Conservation (phyloP, 2,113 vertebrate species). For the Alligator mississippiensis region DNA sequence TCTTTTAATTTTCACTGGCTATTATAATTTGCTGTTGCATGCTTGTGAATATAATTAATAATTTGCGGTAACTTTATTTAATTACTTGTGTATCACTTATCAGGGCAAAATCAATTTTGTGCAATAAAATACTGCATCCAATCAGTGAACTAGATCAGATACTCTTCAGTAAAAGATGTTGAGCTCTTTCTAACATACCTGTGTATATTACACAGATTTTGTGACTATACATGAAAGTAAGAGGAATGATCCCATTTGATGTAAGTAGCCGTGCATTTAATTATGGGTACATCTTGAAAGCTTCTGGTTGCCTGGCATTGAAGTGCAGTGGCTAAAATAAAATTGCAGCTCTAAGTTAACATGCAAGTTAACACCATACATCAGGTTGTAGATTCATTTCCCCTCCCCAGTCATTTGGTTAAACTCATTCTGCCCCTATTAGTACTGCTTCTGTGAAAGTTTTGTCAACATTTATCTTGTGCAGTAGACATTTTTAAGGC, state of each 20-base stretch:
- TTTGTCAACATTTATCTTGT: slow-evolving; percentile 9
- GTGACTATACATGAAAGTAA: slow-evolving; percentile 80
- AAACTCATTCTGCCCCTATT: slow-evolving; percentile 2
- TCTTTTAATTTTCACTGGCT: background rate
- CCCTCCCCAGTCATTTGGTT: slow-evolving; percentile 35
- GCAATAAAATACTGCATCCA: background rate
- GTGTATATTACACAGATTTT: slow-evolving; percentile 77
- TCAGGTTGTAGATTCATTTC: slow-evolving; percentile 4
- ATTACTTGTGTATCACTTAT: background rate
- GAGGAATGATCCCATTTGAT: slow-evolving; percentile 76
- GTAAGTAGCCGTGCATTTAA: slow-evolving; percentile 76
- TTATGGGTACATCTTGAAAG: slow-evolving; percentile 60
- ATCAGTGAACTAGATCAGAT: background rate
- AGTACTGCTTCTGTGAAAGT: slow-evolving; percentile 43
- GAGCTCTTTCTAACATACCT: slow-evolving; percentile 68
- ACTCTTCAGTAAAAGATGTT: slow-evolving; percentile 2
- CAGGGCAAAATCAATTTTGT: background rate
- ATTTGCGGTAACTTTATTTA: background rate
- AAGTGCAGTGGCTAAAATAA: slow-evolving; percentile 47
- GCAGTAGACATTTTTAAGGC: background rate
- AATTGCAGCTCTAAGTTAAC: slow-evolving; percentile 33
- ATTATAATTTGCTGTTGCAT: background rate
- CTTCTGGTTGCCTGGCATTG: slow-evolving; percentile 54
- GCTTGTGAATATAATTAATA: slow-evolving; percentile 12
- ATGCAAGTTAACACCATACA: background rate